These are phyloP conservation scores for Carassius gibelio DNA, from an alignment of 2,113 vertebrate species.

Conservation along the genomic window DNA sequence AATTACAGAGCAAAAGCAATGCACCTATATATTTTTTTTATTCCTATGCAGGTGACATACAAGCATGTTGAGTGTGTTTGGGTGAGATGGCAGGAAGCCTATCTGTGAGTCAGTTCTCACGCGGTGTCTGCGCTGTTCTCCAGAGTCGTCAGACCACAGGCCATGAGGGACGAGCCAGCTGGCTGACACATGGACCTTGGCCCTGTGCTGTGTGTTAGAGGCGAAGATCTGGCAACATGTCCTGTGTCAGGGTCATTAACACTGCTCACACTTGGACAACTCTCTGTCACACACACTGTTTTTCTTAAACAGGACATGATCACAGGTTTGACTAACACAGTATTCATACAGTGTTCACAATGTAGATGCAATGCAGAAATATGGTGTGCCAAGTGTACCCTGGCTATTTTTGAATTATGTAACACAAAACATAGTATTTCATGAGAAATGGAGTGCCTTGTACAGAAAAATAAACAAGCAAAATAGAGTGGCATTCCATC, in stretches of 20 bases:
- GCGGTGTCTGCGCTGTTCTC: background rate
- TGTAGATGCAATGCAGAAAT: too few species aligned
- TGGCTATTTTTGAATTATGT: background rate
- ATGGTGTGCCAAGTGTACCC: background rate
- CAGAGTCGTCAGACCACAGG: slow-evolving; percentile 12
- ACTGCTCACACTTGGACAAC: background rate
- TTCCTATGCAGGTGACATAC: background rate
- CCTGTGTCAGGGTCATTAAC: slow-evolving; percentile 6
- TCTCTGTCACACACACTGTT: background rate
- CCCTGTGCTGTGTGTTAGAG: background rate
- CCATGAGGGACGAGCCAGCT: slow-evolving; percentile 16
- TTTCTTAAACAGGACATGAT: background rate
- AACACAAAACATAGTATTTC: background rate
- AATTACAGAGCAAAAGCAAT: background rate
- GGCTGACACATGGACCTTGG: slow-evolving; percentile 17
- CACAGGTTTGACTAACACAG: background rate
- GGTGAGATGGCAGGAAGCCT: background rate
- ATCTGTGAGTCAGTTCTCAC: background rate
- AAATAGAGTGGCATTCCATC: background rate
- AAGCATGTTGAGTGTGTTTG: background rate
- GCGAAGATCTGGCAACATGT: background rate
- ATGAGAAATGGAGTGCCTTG: background rate
- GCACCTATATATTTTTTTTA: background rate
- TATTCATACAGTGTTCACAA: background rate
- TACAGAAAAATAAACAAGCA: background rate